Evolutionary conservation across 2,888 invertebrate genomes (phyloP).

Genomic region (Hyppa rectilinea): DNA sequence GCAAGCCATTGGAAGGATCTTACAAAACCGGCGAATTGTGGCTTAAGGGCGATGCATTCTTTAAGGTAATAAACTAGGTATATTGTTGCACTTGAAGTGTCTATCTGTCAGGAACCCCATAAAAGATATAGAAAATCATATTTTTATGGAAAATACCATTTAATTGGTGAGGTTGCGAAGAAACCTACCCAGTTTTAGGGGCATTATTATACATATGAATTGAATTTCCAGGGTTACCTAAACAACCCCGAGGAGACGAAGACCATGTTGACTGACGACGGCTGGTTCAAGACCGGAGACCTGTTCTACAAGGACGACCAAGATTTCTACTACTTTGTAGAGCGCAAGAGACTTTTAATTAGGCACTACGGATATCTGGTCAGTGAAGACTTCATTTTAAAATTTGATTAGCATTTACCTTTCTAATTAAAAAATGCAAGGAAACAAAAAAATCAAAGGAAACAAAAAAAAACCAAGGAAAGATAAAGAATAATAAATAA

Average conservation of each 20-base stretch:
- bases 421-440: conserved; percentile 24
- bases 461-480: no score
- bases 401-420: conserved; percentile 29
- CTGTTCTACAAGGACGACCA: conserved; percentile 74
- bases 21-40: conserved; percentile 73
- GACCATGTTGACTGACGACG: conserved; percentile 72
- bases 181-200: not conserved
- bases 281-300: conserved; percentile 78
- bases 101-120: no score
- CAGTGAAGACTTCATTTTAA: conserved; percentile 45
- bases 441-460: conserved; percentile 1
- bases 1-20: conserved; percentile 60
- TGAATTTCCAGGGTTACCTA: conserved; percentile 73
- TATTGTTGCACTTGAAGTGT: no score
- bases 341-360: conserved; percentile 75
- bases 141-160: not conserved
- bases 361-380: conserved; percentile 74
- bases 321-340: conserved; percentile 74
- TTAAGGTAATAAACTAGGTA: conserved; percentile 68
- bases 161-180: not conserved
- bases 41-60: conserved; percentile 75
- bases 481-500: no score
- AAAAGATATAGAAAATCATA: not conserved
- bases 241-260: conserved; percentile 75
- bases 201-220: not conserved